Base-by-base conservation (phyloP, 2,113 vertebrate species). In the Cygnus atratus region DNA sequence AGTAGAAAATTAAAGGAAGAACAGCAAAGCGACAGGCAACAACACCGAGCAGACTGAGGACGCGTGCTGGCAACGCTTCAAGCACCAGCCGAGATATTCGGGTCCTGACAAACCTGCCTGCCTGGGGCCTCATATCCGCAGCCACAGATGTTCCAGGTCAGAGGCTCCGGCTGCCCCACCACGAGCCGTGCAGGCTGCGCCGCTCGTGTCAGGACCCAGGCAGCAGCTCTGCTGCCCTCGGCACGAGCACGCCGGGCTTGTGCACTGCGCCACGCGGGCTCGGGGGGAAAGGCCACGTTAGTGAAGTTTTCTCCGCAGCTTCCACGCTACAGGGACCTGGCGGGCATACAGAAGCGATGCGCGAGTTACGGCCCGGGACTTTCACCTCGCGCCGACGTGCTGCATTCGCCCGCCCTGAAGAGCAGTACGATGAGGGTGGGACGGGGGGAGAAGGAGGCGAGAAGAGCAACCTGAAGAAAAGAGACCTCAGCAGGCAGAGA, bases 21-120 rank as follows among this genome's bases (percentile, higher is more conserved):
- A 39, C 14, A 67, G 65, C 43, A 87, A 59, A 46, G 63, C 66
- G 33, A 26, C 14, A 44, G 58, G 67, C 55, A 91, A 46, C 76
- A 62, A 35, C 61, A 57, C 3, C 0, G 7, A 81, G 88, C 57
- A 84, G 57, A 35, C 7, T 44, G 20, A 81, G 71, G 66, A 55
- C 86, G 75, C 0, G 4, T n/a, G 68, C 83, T 68, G 86, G 61
- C 35, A 21, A 18, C 0, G 2, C 5, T n/a, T 57, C 75, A 74
- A 55, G 75, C 85, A 43, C 28, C 75, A 48, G 50, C 4, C 1
- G 50, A 61, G 82, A 54, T 33, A 33, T 10, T 17, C 17, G 73
- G 39, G 61, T 12, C 35, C 13, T 29, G 48, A 41, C 37, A 84
- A 84, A 88, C 65, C 80, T 35, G 72, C 78, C 54, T 1, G 1